Conservation (phyloP, 2,888 invertebrate species). For the Caenorhabditis sulstoni region DNA sequence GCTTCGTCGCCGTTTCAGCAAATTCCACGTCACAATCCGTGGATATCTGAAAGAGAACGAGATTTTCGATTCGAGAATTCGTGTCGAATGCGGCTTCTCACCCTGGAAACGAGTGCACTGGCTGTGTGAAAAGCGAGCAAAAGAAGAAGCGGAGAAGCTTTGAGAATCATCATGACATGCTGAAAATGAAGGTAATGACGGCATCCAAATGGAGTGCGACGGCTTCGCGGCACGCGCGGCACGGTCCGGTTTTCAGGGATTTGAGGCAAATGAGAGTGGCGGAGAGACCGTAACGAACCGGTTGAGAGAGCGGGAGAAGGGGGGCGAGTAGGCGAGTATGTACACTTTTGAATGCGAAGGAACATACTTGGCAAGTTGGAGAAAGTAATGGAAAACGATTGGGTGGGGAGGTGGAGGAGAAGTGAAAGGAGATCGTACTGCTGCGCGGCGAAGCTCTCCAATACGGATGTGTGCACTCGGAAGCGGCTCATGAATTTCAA, state of each 20-base stretch:
- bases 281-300: constrained; percentile 51
- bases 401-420: constrained; percentile 4
- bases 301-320: constrained; percentile 27
- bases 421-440: constrained; percentile 24
- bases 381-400: constrained; percentile 51
- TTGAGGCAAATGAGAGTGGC: constrained; percentile 23
- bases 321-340: constrained; percentile 49
- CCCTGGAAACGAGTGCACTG: constrained; percentile 38
- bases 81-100: constrained; percentile 1
- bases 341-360: constrained; percentile 22
- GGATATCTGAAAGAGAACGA: constrained; percentile 32
- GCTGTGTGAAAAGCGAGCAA: background rate
- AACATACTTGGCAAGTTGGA: constrained; percentile 49
- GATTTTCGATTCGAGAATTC: no score
- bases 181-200: constrained; percentile 46
- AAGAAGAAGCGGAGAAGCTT: constrained; percentile 19
- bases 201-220: constrained; percentile 45
- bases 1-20: constrained; percentile 56
- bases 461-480: constrained; percentile 41
- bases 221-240: constrained; percentile 23
- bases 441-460: constrained; percentile 7
- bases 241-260: constrained; percentile 54
- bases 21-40: constrained; percentile 66
- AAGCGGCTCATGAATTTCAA: constrained; percentile 39
- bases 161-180: constrained; percentile 55